Conservation (phyloP, 2,113 vertebrate genomes). For the Echinops telfairi region DNA sequence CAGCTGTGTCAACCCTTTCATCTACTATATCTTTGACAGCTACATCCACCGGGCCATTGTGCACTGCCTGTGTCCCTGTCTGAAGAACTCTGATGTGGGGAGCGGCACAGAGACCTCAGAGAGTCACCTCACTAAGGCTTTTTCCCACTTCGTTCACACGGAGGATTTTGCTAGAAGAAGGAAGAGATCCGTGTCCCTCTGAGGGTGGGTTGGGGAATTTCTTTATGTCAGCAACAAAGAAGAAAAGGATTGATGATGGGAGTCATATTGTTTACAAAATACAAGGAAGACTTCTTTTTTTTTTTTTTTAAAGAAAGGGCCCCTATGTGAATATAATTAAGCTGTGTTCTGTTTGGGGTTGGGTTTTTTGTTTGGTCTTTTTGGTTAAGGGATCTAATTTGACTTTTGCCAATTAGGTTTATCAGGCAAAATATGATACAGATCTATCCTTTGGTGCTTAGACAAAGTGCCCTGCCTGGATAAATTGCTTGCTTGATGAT, state of each 20-base stretch:
- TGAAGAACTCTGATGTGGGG: constrained; percentile 74
- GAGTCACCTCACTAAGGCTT: constrained; percentile 81
- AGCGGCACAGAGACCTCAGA: constrained; percentile 83
- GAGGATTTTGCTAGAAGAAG: constrained; percentile 81
- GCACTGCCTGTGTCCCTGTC: constrained; percentile 78
- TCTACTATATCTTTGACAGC: constrained; percentile 87
- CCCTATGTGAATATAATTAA: background rate
- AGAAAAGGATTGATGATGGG: constrained; percentile 14
- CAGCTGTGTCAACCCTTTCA: constrained; percentile 89
- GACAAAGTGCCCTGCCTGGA: background rate
- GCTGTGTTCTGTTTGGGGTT: background rate
- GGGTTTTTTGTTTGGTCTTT: background rate
- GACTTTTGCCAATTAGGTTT: constrained; percentile 13
- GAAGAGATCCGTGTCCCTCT: constrained; percentile 85
- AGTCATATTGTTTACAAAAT: constrained; percentile 11
- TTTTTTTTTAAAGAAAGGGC: background rate
- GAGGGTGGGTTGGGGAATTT: constrained; percentile 39
- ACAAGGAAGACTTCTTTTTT: constrained; percentile 27
- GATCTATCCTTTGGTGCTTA: constrained; percentile 14
- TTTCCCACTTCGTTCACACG: constrained; percentile 76
- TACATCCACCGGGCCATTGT: constrained; percentile 84
- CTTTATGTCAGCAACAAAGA: constrained; percentile 38
- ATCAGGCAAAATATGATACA: background rate
- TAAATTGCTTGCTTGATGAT: background rate
- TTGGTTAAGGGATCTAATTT: constrained; percentile 1